Conservation (phyloP, 2,888 invertebrate genomes). For the Noctua janthina region DNA sequence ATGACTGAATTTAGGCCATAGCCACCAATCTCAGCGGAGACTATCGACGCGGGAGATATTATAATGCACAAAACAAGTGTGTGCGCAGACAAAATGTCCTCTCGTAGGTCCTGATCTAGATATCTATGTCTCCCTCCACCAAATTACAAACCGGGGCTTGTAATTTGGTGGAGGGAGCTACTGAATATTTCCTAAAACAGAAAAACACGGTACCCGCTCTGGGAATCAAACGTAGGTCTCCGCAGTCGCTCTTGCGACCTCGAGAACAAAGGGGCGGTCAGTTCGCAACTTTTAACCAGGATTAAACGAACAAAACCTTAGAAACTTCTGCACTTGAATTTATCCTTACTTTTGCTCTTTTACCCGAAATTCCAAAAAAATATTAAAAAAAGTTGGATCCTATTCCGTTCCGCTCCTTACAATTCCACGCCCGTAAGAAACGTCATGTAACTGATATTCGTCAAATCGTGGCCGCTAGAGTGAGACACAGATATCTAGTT, state of each 20-base stretch:
- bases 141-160: background rate
- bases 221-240: background rate
- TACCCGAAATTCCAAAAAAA: constrained; percentile 14
- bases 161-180: no score
- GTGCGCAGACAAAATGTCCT: background rate
- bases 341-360: background rate
- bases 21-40: background rate
- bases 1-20: background rate
- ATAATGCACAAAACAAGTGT: background rate
- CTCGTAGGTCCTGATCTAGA: background rate
- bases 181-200: background rate
- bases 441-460: constrained; percentile 74
- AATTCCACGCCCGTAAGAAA: constrained; percentile 59
- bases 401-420: constrained; percentile 51
- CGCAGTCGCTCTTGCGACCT: background rate
- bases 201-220: background rate
- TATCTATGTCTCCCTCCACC: no score
- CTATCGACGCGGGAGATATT: background rate
- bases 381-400: constrained; percentile 28
- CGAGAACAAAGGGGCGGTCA: background rate
- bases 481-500: constrained; percentile 67
- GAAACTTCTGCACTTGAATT: background rate
- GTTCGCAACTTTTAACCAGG: no score
- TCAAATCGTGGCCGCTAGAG: constrained; percentile 71
- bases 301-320: background rate